Base-by-base conservation (phyloP, 2,113 vertebrate genomes). In the Chamaetylas fuelleborni region DNA sequence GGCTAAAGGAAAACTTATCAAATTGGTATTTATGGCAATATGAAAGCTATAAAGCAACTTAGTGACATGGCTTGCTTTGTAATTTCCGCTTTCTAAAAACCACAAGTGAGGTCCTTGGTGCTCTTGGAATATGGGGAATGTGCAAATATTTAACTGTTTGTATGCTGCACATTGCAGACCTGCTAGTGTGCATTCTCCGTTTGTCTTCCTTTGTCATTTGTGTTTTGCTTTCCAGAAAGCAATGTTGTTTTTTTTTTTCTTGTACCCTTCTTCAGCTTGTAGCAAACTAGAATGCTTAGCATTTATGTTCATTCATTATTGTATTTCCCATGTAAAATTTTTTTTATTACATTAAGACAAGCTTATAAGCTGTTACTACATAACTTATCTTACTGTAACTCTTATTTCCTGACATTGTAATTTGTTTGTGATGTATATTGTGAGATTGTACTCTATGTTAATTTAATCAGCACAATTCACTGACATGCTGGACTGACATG, bases 391-490 rank as follows among this genome's bases (percentile, higher is more conserved):
- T 98, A 99, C 98, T 99, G 99, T 99, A 99, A 98, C 98, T 98
- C 98, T 98, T 97, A 98, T 97, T 98, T 98, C 97, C 98, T 92
- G 93, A 98, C 98, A 98, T 98, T 99, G 98, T 98, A 98, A 98
- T 98, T 99, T 99, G 97, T 98, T 98, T 98, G 98, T 99, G 98
- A 99, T 99, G 99, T 99, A 99, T 99, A 99, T 99, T 99, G 98
- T 99, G 98, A 98, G 98, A 98, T 99, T 99, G 98, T 99, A 99
- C 98, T 99, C 98, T 98, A 98, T 99, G 98, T 99, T 99, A 99
- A 99, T 99, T 99, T 99, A 99, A 99, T 99, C 99, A 99, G 99
- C 99, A 99, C 99, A 99, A 99, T 99, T 99, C 99, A 99, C 99
- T 99, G 99, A 99, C 99, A 99, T 99, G 99, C 99, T 99, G 99